Percentiles rank a stretch among this genome's conserved stretches.
Evolutionary conservation across 2,888 invertebrate species (phyloP).

Genomic region (Tetramorium bicarinatum): DNA sequence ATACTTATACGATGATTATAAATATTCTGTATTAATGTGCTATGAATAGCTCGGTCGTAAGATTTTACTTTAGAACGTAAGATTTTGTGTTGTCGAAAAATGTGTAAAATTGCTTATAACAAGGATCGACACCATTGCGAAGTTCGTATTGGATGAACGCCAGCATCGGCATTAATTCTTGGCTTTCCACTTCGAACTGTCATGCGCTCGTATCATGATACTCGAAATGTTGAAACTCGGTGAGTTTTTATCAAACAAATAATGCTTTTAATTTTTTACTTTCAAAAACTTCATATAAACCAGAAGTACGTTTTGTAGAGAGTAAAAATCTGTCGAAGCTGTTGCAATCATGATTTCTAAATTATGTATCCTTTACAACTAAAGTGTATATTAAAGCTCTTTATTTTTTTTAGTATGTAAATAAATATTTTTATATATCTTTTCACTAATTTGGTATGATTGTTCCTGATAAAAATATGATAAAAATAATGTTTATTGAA

Average conservation of each 20-base stretch:
- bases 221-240: slow-evolving; percentile 15
- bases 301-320: not conserved
- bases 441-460: not conserved
- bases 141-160: slow-evolving; percentile 80
- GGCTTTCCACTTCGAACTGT: slow-evolving; percentile 71
- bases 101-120: slow-evolving; percentile 60
- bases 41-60: not conserved
- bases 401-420: not conserved
- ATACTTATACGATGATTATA: not conserved
- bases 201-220: slow-evolving; percentile 7
- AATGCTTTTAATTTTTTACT: not conserved
- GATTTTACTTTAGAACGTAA: not conserved
- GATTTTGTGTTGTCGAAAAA: slow-evolving; percentile 25
- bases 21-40: not conserved
- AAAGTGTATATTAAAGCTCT: not conserved
- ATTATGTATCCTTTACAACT: slow-evolving; percentile 7
- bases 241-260: slow-evolving; percentile 2
- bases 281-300: not conserved
- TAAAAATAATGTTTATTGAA: not conserved
- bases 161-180: slow-evolving; percentile 81
- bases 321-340: not conserved
- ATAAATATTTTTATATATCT: not conserved
- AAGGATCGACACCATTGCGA: slow-evolving; percentile 64
- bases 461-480: not conserved
- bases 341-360: not conserved